phyloP scores from a whole-genome alignment of 2,113 vertebrate genomes.

The Mormoops blainvillei region DNA sequence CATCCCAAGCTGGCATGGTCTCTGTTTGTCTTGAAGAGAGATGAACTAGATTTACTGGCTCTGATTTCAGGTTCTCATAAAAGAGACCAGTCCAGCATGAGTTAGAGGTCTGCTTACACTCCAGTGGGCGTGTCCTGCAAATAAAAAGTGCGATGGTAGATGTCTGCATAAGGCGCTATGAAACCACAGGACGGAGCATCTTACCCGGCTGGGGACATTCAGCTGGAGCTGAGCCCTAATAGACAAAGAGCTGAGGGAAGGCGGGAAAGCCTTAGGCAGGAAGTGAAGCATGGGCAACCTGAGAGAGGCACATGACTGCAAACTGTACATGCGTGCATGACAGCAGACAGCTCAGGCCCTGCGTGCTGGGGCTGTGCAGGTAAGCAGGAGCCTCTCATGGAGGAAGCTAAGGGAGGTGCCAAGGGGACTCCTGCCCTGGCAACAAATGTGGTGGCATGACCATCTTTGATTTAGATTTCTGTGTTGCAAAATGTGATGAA shows the following conservation, averaged over 20 bases:
- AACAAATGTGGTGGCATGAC: neutral
- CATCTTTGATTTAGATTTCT: neutral
- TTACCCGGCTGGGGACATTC: neutral
- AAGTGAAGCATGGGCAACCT: neutral
- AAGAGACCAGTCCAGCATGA: neutral
- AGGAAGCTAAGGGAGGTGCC: neutral
- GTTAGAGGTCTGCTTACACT: neutral
- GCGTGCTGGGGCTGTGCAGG: too few relatives aligned
- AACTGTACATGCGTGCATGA: too few relatives aligned
- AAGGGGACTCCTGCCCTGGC: neutral
- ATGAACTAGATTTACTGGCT: neutral
- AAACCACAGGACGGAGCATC: too few relatives aligned
- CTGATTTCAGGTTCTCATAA: neutral
- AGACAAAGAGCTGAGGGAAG: neutral
- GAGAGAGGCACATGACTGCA: neutral
- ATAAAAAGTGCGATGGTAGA: neutral
- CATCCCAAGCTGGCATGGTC: neutral
- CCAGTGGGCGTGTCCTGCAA: neutral
- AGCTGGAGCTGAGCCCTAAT: neutral
- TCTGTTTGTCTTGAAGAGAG: neutral
- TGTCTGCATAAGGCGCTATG: neutral
- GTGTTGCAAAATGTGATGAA: neutral
- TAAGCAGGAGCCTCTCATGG: fast-evolving
- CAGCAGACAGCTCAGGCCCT: neutral
- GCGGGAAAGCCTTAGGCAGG: neutral